phyloP scores from a whole-genome alignment of 2,888 invertebrate genomes.

The Sinodicranocentrus sp. region DNA sequence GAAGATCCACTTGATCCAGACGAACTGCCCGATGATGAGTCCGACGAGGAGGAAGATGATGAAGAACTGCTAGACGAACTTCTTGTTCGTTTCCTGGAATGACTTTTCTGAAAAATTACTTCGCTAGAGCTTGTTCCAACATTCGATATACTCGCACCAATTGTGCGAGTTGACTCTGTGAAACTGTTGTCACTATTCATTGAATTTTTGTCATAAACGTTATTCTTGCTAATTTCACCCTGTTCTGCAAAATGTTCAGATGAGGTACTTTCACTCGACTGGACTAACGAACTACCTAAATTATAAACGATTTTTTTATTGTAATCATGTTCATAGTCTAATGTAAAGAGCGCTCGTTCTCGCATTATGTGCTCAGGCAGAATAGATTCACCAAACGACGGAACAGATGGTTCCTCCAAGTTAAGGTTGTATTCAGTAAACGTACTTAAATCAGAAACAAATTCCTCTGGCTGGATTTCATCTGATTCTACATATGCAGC shows the following conservation, averaged over 20 bases:
- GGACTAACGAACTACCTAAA: not conserved
- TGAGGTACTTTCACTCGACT: not conserved
- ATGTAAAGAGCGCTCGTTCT: constrained; percentile 70
- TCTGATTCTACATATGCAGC: too few relatives aligned
- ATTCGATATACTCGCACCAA: too few relatives aligned
- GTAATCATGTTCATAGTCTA: constrained; percentile 74
- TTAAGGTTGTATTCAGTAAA: not conserved
- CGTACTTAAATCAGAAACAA: not conserved
- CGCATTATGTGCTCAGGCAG: constrained; percentile 74
- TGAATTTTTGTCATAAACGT: not conserved
- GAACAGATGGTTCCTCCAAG: constrained; percentile 66
- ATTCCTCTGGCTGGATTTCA: not conserved
- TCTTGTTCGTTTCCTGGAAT: constrained; percentile 80
- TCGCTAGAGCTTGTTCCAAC: too few relatives aligned
- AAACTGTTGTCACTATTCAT: not conserved
- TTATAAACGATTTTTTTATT: not conserved
- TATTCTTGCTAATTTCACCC: not conserved
- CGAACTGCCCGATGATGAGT: constrained; percentile 30
- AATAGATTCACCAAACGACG: constrained; percentile 71
- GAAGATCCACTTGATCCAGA: constrained; percentile 65
- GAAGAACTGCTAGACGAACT: constrained; percentile 82
- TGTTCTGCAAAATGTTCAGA: not conserved
- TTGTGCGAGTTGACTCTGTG: not conserved
- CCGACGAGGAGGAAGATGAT: constrained; percentile 58
- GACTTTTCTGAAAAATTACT: not conserved